Base-by-base conservation (phyloP, 2,113 vertebrate species). In the Rhinopomastus cyanomelas region DNA sequence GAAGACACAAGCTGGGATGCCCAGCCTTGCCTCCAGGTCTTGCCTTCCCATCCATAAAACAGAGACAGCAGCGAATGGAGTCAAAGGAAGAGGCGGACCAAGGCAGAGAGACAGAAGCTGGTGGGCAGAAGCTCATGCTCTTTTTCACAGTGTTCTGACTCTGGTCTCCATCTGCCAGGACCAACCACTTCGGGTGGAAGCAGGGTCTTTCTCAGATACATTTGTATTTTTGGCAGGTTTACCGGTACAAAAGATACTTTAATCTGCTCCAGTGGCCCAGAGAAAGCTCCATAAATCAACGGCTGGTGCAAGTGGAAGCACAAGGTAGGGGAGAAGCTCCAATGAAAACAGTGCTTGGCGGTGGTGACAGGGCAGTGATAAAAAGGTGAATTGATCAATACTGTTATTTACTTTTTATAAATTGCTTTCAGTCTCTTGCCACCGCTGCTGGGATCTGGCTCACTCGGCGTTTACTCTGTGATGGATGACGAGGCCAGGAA, bases 321-420 rank as follows among this genome's bases (percentile, higher is more conserved):
- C 18, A 16, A 22, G 34, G 76, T 56, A 13, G 51, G 56, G 29
- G 37, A 87, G 62, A 89, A 93, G 76, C 22, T 84, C 51, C 8
- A 25, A 68, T 14, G 23, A 93, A 94, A 96, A 79, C 39, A 48
- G 20, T 46, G 80, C 79, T 74, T 88, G 77, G 81, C 18, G 1
- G 57, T 42, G 36, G 80, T 81, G 95, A 90, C 92, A 88, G 67
- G 76, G 65, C 85, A 85, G 88, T 85, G 94, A 95, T 94, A 93
- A 97, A 96, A 94, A 91, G 66, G 85, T 89, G 90, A 93, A 64
- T 42, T 91, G 94, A 94, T 96, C 93, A 85, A 96, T 96, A 94
- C 62, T 66, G 76, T 92, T 95, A 94, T 97, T 97, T 96, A 93
- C 88, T 95, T 94, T 92, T 95, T 92, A 96, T 95, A 95, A 95